phyloP scores from a whole-genome alignment of 23 tunicate species.

The Corella eumyota region DNA sequence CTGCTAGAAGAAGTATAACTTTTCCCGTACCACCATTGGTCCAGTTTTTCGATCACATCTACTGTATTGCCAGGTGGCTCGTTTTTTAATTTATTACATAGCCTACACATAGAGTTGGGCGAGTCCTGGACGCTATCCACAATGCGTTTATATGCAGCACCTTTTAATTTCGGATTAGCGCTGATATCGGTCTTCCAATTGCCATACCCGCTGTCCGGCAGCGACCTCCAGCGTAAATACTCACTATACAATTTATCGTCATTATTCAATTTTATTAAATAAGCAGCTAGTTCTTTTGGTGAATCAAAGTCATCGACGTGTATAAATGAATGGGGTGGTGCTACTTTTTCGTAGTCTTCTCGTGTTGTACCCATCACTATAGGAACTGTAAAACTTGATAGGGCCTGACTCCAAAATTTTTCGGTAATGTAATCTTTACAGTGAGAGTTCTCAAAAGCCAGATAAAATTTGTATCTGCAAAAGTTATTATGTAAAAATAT shows the following conservation, averaged over 20 bases:
- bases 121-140: background rate
- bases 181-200: background rate
- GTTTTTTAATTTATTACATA: constrained; percentile 9
- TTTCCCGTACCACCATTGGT: constrained; percentile 64
- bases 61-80: background rate
- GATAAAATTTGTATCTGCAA: constrained; percentile 70
- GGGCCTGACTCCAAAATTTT: constrained; percentile 46
- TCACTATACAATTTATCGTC: constrained; percentile 24
- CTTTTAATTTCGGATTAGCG: background rate
- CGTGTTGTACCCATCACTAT: constrained; percentile 68
- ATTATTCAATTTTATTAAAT: constrained; percentile 13
- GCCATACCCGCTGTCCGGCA: background rate
- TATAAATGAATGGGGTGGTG: constrained; percentile 55
- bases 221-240: constrained; percentile 31
- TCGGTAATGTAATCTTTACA: constrained; percentile 77
- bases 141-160: background rate
- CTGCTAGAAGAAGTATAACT: background rate
- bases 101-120: background rate
- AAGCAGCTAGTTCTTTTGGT: constrained; percentile 25
- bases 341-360: constrained; percentile 35
- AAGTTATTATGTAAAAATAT: too few relatives aligned
- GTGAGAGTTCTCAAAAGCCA: constrained; percentile 67
- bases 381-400: constrained; percentile 32
- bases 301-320: constrained; percentile 62
- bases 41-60: constrained; percentile 11